These are phyloP conservation scores for Lasius platythorax DNA, from an alignment of 2,888 invertebrate genomes.

Conservation along the genomic window DNA sequence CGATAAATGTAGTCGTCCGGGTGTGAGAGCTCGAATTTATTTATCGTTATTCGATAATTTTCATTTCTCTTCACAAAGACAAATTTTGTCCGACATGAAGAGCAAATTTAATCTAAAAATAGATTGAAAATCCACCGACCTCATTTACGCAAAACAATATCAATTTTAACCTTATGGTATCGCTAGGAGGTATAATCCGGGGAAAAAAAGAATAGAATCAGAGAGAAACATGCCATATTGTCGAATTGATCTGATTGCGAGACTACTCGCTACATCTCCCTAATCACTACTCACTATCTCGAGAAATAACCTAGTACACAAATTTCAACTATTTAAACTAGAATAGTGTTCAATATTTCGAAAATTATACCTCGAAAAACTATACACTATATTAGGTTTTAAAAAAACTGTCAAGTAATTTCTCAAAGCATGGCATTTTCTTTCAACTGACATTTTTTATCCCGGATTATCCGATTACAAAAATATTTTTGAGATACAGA, in stretches of 20 bases:
- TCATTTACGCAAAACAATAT: constrained; percentile 30
- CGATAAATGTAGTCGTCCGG: constrained; percentile 32
- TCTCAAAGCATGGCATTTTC: constrained; percentile 25
- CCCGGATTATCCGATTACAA: not conserved
- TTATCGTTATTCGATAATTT: constrained; percentile 44
- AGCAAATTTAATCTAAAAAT: not conserved
- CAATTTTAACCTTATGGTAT: not conserved
- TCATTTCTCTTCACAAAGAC: constrained; percentile 24
- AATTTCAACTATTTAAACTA: not conserved
- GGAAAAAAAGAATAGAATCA: constrained; percentile 14
- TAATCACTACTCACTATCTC: constrained; percentile 12
- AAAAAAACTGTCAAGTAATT: constrained; percentile 5
- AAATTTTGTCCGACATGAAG: constrained; percentile 12
- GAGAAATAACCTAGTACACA: not conserved
- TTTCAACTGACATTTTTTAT: constrained; percentile 8
- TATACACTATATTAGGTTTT: not conserved
- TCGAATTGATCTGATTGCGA: not conserved
- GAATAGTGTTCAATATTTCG: not conserved
- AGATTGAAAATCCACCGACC: constrained; percentile 16
- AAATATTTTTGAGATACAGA: constrained; percentile 7
- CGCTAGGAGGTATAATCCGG: constrained; percentile 6
- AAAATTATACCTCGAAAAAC: not conserved
- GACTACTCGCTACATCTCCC: constrained; percentile 5
- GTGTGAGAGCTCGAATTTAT: constrained; percentile 17
- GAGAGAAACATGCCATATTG: constrained; percentile 31